A percentile compares a stretch with the other conserved stretches of the same genome.
Evolutionary conservation across 2,888 invertebrate species (phyloP).

Genomic region (Drosophila gaucha): DNA sequence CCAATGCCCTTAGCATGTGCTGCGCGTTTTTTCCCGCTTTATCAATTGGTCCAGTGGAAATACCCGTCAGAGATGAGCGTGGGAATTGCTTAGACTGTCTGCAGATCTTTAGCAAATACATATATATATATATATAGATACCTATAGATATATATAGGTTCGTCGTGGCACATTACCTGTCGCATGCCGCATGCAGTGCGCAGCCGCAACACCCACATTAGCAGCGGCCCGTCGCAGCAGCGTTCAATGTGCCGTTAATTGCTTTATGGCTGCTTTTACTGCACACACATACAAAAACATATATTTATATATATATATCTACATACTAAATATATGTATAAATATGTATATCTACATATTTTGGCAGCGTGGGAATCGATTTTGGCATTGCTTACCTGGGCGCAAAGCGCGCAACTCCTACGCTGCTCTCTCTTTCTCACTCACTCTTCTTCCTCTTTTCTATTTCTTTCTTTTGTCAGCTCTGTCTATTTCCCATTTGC

Average conservation of each 20-base stretch:
- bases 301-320: background rate
- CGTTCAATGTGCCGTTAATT: conserved; percentile 66
- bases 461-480: conserved; percentile 2
- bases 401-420: conserved; percentile 38
- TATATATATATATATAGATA: background rate
- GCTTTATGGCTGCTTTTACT: conserved; percentile 64
- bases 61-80: conserved; percentile 67
- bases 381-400: conserved; percentile 53
- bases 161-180: conserved; percentile 36
- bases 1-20: conserved; percentile 48
- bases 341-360: background rate
- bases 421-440: background rate
- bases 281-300: background rate
- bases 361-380: conserved; percentile 64
- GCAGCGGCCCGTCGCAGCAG: conserved; percentile 49
- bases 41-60: conserved; percentile 74
- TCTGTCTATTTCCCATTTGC: background rate
- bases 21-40: conserved; percentile 63
- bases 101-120: conserved; percentile 33
- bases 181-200: conserved; percentile 58
- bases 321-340: background rate
- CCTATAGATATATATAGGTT: background rate
- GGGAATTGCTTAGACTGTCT: conserved; percentile 59
- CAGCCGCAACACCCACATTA: conserved; percentile 78
- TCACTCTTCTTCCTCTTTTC: background rate